phyloP scores from a whole-genome alignment of 2,113 vertebrate genomes.

The Mystacornis crossleyi region DNA sequence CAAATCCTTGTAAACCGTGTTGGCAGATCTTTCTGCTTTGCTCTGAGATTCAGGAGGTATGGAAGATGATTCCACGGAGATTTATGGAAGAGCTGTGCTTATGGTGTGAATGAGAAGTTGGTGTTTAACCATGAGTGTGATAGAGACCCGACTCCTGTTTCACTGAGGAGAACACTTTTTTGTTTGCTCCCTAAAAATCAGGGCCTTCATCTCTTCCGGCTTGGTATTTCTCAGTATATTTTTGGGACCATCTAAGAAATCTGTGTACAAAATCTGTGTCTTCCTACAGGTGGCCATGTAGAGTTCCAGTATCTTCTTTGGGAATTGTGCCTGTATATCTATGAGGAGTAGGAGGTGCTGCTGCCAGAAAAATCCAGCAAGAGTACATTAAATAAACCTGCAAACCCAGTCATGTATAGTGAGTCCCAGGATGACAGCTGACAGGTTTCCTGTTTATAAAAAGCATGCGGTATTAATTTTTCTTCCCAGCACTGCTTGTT shows the following conservation, averaged over 20 bases:
- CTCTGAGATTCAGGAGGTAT: background rate
- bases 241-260: background rate
- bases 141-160: rapidly evolving
- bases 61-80: background rate
- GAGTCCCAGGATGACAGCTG: background rate
- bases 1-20: background rate
- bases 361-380: background rate
- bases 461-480: background rate
- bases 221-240: background rate
- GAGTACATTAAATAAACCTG: background rate
- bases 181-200: background rate
- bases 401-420: background rate
- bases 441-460: background rate
- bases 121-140: background rate
- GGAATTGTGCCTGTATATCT: background rate
- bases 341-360: background rate
- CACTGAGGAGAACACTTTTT: background rate
- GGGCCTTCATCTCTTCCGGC: background rate
- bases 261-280: background rate
- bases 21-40: background rate
- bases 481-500: background rate
- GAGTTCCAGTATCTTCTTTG: background rate
- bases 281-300: background rate
- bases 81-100: background rate
- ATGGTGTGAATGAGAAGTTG: background rate